Percentiles rank a stretch among this genome's conserved stretches.
Evolutionary conservation across 2,113 vertebrate species (phyloP).

Genomic region (crab-eating macaque (Macaca fascicularis)): DNA sequence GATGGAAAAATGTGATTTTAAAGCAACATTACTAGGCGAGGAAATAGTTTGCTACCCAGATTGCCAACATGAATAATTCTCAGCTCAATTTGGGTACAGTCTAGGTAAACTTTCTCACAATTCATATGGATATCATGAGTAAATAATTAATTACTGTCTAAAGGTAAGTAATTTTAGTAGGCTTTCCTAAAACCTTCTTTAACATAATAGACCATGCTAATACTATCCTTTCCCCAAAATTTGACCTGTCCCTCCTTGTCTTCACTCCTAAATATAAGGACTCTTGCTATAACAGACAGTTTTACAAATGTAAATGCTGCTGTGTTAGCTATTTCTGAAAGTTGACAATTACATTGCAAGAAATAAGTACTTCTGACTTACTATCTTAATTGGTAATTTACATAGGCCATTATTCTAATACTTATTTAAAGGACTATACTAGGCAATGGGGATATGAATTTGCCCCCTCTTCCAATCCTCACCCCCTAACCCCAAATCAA

Average conservation of each 20-base stretch:
- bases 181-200: constrained; percentile 31
- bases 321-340: not conserved
- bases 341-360: not conserved
- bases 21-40: not conserved
- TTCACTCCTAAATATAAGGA: not conserved
- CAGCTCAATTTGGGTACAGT: constrained; percentile 8
- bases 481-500: not conserved
- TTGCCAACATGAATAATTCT: constrained; percentile 32
- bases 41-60: not conserved
- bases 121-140: not conserved
- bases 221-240: not conserved
- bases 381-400: not conserved
- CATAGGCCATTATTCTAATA: not conserved
- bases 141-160: too few species aligned
- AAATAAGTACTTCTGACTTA: not conserved
- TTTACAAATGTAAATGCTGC: not conserved
- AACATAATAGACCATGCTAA: not conserved
- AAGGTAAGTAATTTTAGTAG: not conserved
- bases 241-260: not conserved
- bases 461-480: not conserved
- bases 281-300: constrained; percentile 1
- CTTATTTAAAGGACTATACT: not conserved
- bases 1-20: constrained; percentile 52
- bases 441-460: not conserved
- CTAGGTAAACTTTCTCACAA: not conserved